Evolutionary conservation across 2,888 invertebrate genomes (phyloP), one percentile per base, ranked within the genome.

Genomic region (Bellardia pandia): DNA sequence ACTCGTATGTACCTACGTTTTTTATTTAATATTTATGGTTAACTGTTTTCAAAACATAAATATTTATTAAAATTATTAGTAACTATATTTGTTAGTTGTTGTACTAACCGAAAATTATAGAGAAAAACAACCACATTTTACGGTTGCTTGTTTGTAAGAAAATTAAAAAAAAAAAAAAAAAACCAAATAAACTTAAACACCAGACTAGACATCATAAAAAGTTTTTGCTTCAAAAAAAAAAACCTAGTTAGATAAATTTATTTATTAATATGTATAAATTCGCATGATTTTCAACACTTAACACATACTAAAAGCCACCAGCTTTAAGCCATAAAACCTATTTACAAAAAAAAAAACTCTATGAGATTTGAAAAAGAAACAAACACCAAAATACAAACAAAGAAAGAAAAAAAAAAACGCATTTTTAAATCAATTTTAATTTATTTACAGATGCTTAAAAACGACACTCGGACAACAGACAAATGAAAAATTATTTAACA

Each of bases 201-300:
- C 13, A 51, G 14, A n/a, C 16, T 14, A 48, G 56, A 60, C 40
- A 45, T 60, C 45, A 42, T 23, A 60, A 74, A 37, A 40, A 69
- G 16, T 40, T 30, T 69, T 8, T 30, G 33, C 14, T 33, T n/a
- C n/a, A 53, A 14, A 16, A 37, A 58, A 56, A 78, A 58, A 78
- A 66, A n/a, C 6, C 6, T 69, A 62, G 33, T 53, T 8, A 45
- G 56, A 77, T 58, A 14, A 14, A 3, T 33, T 9, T 45, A 48
- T 85, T 79, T 74, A 71, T 64, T 79, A 71, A 68, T 68, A 82
- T 37, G 37, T 37, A 37, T 37, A 56, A 78, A 84, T 79, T 90
- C 89, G 90, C 90, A 90, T 90, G 90, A 89, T 89, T 88, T 88
- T 86, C 75, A 88, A 86, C 88, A 90, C 89, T 90, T 90, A 90